Evolutionary conservation across 2,113 vertebrate genomes (phyloP).

Genomic region (Speoplatyrhinus poulsoni): DNA sequence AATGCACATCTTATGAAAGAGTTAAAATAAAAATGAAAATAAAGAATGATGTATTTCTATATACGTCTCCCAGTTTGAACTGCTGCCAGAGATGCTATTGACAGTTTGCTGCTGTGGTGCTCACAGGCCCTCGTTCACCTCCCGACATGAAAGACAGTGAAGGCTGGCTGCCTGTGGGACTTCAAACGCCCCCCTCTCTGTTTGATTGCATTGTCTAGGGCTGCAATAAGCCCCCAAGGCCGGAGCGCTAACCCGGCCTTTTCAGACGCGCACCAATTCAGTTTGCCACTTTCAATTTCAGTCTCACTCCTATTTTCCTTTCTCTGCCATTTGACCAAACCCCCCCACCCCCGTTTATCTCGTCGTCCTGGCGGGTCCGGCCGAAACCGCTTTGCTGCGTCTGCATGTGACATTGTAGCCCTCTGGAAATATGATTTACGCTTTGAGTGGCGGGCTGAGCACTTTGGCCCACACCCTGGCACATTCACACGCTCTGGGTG

Average conservation of each 20-base stretch:
- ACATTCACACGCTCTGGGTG: slow-evolving; percentile 15
- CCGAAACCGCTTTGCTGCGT: slow-evolving; percentile 27
- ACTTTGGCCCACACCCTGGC: slow-evolving; percentile 3
- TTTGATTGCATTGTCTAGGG: slow-evolving; percentile 49
- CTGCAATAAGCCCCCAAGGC: slow-evolving; percentile 43
- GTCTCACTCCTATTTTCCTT: slow-evolving; percentile 37
- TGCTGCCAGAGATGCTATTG: slow-evolving; percentile 6
- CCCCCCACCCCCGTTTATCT: slow-evolving; percentile 17
- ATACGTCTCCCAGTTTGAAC: slow-evolving; percentile 8
- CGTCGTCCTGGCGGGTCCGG: slow-evolving; percentile 18
- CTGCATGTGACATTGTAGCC: background rate
- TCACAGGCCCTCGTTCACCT: slow-evolving; percentile 42
- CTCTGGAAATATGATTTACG: slow-evolving; percentile 38
- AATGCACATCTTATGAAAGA: too few species aligned
- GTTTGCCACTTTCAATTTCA: slow-evolving; percentile 29
- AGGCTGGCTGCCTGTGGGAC: slow-evolving; percentile 36
- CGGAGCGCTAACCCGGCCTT: slow-evolving; percentile 27
- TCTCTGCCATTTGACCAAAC: background rate
- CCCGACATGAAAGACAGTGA: slow-evolving; percentile 48
- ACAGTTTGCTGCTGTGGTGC: slow-evolving; percentile 21
- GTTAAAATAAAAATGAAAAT: too few species aligned
- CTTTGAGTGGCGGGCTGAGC: slow-evolving; percentile 28
- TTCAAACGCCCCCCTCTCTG: slow-evolving; percentile 46
- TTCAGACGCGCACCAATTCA: slow-evolving; percentile 48
- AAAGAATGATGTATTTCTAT: background rate